Base-by-base conservation (phyloP, 2,888 invertebrate genomes). In the Tenthredo livida region DNA sequence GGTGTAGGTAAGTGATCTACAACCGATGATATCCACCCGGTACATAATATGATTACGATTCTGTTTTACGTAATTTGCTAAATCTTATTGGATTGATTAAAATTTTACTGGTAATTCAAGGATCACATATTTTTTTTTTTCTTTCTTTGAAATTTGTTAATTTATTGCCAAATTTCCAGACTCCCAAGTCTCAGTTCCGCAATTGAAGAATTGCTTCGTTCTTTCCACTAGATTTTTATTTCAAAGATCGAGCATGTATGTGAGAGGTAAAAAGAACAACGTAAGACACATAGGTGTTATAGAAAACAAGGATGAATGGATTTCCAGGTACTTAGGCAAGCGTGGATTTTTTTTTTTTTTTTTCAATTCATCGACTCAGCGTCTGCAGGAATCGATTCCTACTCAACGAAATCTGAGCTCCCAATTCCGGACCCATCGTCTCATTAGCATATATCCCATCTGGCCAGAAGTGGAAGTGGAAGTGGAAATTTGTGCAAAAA, bases 1-100 rank as follows among this genome's bases (percentile, higher is more conserved):
- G n/a, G n/a, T 54, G 54, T 54, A 54, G n/a, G 54, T 54, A 54
- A 54, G 54, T 54, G 54, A n/a, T 54, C 54, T n/a, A 54, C 54
- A n/a, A n/a, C 54, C n/a, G 54, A n/a, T 54, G n/a, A 54, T 54
- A 54, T 54, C 54, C n/a, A n/a, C 54, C 54, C 6, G 54, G 17
- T 50, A 50, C 6, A 50, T n/a, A 54, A 50, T n/a, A 54, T 7
- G 7, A n/a, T n/a, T 54, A 54, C 54, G 2, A 54, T 54, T 54
- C 54, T 54, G n/a, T 7, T n/a, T 47, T 0, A 10, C 47, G 29
- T 29, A 15, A 47, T 47, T 47, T 47, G 15, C 2, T 3, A 15
- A 47, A 47, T 47, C 3, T 47, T 47, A 47, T 15, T 47, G 12
- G 0, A 47, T 47, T 47, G 1, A 47, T 47, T n/a, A n/a, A 54